These are phyloP conservation scores for Gambusia yucatana DNA, from an alignment of 2,797 vertebrate species.

Conservation along the genomic window DNA sequence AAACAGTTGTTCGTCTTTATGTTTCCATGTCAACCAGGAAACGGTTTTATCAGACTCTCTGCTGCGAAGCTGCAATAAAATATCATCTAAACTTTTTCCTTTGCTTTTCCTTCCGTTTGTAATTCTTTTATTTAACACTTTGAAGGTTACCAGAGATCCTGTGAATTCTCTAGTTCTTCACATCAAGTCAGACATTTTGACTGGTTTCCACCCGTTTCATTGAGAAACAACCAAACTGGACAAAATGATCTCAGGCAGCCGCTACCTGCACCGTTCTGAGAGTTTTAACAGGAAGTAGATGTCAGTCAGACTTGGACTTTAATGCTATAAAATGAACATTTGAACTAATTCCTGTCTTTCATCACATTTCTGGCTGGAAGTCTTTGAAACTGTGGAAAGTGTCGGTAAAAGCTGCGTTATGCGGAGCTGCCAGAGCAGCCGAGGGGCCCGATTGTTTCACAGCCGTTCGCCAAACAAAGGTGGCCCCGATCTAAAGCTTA, in stretches of 20 bases:
- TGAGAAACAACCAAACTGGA: not conserved
- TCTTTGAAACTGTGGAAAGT: slow-evolving; percentile 7
- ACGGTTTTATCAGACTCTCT: too few species aligned
- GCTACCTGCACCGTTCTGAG: slow-evolving; percentile 19
- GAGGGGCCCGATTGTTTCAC: slow-evolving; percentile 62
- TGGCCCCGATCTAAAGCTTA: slow-evolving; percentile 47
- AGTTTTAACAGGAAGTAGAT: slow-evolving; percentile 24
- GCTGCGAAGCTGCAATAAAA: too few species aligned
- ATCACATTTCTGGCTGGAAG: slow-evolving; percentile 10
- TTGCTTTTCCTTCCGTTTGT: too few species aligned
- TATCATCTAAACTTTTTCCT: not conserved
- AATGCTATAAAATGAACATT: slow-evolving; percentile 28
- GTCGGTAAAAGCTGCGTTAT: slow-evolving; percentile 29
- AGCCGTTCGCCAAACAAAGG: slow-evolving; percentile 54
- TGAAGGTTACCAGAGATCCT: not conserved
- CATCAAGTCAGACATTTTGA: not conserved
- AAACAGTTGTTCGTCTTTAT: not conserved
- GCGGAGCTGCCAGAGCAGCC: slow-evolving; percentile 22
- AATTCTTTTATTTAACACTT: not conserved
- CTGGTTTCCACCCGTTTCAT: slow-evolving; percentile 12
- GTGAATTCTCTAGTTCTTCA: too few species aligned
- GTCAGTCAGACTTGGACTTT: slow-evolving; percentile 36
- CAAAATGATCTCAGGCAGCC: slow-evolving; percentile 2
- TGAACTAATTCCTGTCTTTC: slow-evolving; percentile 39
- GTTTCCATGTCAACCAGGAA: not conserved